Evolutionary conservation across 37 sponge, comb jelly and placozoan genomes (phyloP), one percentile per base, ranked within the genome.

Genomic region (Petrosia ficiformis): DNA sequence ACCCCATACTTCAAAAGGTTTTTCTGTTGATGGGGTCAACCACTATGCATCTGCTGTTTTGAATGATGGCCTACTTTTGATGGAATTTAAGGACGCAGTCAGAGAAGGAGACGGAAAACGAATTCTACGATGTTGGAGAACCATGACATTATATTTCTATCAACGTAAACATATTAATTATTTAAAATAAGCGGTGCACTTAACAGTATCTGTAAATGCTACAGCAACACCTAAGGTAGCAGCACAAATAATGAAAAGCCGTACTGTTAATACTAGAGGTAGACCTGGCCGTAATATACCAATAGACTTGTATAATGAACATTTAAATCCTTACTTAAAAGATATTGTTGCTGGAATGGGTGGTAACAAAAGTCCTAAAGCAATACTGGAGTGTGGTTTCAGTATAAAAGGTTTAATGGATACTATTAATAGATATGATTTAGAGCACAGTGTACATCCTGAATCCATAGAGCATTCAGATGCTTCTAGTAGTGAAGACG

Each of bases 41-140:
- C 65, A 73, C 57, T 65, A 81, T 81, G 59, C 59, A 21, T 44
- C 40, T 25, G 67, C 74, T 4, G 67, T 73, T 24, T 31, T 81
- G 0, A 72, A 81, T 73, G 82, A 81, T 73, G 82, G 82, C 2
- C 36, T 81, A 29, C 57, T 73, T 22, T 28, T 81, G 38, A n/a
- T n/a, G n/a, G 84, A 77, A 39, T 77, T 84, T 19, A 35, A 48
- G 34, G 77, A 84, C 71, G 71, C 78, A 8, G 60, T 84, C n/a
- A 68, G 65, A 24, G 78, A 77, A 71, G 84, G 78, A n/a, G 84
- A 84, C 71, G 78, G 77, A 3, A 33, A 37, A 44, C 71, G 63
- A 16, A 59, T 75, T 68, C 35, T 75, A 8, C 39, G 83, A 35
- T 84, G 84, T 43, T 84, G 84, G 83, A 84, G 77, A 70, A 25